phyloP scores from a whole-genome alignment of 2,888 invertebrate genomes.

The Seira ritae region DNA sequence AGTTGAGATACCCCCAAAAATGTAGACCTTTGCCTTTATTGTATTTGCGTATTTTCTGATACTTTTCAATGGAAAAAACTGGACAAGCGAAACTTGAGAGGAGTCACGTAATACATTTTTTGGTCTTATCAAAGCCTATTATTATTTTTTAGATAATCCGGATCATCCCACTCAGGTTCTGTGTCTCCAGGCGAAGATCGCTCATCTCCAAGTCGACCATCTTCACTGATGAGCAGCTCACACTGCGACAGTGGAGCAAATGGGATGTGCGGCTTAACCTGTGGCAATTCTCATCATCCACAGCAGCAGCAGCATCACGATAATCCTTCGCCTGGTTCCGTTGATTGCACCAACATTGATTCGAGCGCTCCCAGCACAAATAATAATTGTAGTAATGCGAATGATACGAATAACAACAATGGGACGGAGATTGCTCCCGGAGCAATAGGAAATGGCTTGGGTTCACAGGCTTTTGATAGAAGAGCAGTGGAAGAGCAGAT shows the following conservation, averaged over 20 bases:
- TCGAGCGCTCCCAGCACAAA: conserved; percentile 29
- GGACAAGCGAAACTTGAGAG: no score
- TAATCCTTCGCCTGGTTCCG: conserved; percentile 38
- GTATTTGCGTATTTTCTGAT: no score
- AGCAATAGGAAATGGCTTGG: neutral
- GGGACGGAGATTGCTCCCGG: conserved; percentile 24
- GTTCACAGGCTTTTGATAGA: conserved; percentile 4
- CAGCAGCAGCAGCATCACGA: conserved; percentile 38
- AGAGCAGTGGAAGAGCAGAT: conserved; percentile 33
- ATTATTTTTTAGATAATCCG: conserved; percentile 21
- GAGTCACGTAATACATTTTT: no score
- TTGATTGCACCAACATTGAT: conserved; percentile 35
- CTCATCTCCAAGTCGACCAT: conserved; percentile 60
- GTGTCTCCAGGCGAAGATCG: conserved; percentile 57
- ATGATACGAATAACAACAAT: conserved; percentile 17
- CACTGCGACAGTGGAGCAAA: conserved; percentile 31
- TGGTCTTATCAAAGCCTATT: no score
- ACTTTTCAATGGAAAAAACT: no score
- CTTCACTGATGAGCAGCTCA: conserved; percentile 26
- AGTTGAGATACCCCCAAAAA: no score
- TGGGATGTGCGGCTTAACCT: conserved; percentile 43
- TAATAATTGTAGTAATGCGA: conserved; percentile 37
- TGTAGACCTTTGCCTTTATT: no score
- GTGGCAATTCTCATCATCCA: conserved; percentile 46
- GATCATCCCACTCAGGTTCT: conserved; percentile 76